Base-by-base conservation (phyloP, 2,113 vertebrate species). In the Cottus gobio region DNA sequence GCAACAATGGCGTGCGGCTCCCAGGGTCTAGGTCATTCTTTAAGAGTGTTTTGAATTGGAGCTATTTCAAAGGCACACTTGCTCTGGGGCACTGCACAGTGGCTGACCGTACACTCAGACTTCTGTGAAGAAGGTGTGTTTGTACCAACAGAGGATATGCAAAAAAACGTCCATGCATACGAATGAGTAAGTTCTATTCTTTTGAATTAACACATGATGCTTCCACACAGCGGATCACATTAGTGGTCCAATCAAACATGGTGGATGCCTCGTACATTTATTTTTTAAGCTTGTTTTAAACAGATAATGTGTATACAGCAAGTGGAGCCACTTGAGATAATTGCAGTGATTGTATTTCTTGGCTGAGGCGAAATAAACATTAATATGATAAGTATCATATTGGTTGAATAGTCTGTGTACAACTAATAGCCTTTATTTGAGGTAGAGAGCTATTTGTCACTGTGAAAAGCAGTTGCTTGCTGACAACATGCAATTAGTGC, bases 21-120 rank as follows among this genome's bases (percentile, higher is more conserved):
- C 30, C 54, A 83, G 30, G 71, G 80, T 80, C 20, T 20, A 64
- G 68, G 75, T 68, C 72, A 54, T 84, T 69, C 70, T 69, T 48
- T 39, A 83, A 72, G 36, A 48, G 50, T 26, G 7, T 42, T 66
- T 75, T 44, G 82, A 82, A 71, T 79, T 26, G 64, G 57, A 63
- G 31, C 54, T 24, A 66, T 78, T 75, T 85, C 69, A 78, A 26
- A 83, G 31, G 31, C 61, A 60, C 48, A 18, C 20, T 36, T 56
- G 28, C 26, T 50, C 0, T 10, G 18, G 13, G 26, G 22, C 4
- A 10, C 48, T 77, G 11, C 62, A 48, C 64, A 22, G 46, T 28
- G 24, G 26, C 24, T 72, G 48, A 72, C 39, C 8, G 1, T 37
- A 28, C 28, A 72, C 57, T 42, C 36, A 0, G 9, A 56, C 46